Base-by-base conservation (phyloP, 2,797 vertebrate genomes). In the Acropternis orthonyx region DNA sequence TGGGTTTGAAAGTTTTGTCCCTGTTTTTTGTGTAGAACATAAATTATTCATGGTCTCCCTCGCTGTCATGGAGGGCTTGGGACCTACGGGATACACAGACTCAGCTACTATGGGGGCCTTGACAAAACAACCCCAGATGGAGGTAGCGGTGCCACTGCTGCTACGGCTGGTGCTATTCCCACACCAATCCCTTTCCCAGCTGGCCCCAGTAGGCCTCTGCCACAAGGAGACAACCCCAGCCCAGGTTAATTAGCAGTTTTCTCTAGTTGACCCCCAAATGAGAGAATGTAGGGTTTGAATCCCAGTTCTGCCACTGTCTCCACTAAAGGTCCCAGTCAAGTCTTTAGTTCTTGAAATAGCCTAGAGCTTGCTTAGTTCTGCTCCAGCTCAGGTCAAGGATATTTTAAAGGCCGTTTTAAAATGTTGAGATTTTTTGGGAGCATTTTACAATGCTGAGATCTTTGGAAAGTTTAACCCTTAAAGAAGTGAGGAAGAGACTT, bases 1-100 rank as follows among this genome's bases (percentile, higher is more conserved):
- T 86, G 95, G 91, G 83, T 92, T 85, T 94, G 37, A 81, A 94
- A 93, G 74, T 95, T 96, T 92, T 88, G 84, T 94, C 93, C 52
- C 82, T 79, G 71, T 82, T 92, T 92, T 92, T 79, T 85, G 48
- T 88, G 72, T 76, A 90, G 85, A 77, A 55, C 54, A 93, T 93
- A 87, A 94, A 92, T 92, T 90, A 95, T 94, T 96, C 93, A 89
- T 21, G 0, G 75, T 59, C 48, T 90, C 65, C 85, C 92, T 76
- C 15, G 65, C 91, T 89, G 82, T 44, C 59, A 41, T 59, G 66
- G 81, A 89, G 63, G 62, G 63, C 58, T 91, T 85, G 92, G 92
- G 93, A 89, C 78, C 72, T 59, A 37, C 55, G 67, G 5, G 46
- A 84, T n/a, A 76, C 63, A 61, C 34, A 69, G 20, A 46, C 48